Conservation (phyloP, 2,888 invertebrate species). For the Laothoe populi region DNA sequence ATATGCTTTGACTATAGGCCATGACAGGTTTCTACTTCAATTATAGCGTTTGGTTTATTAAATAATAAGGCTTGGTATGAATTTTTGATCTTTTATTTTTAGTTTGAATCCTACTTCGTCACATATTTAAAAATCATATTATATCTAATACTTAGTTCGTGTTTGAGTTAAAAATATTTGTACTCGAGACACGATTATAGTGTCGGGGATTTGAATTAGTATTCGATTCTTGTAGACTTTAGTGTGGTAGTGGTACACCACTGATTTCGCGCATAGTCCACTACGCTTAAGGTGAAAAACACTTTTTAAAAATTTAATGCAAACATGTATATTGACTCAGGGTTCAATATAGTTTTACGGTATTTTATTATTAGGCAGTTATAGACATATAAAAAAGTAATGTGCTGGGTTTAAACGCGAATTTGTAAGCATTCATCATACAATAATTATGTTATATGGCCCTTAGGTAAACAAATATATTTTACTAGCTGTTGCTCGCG, state of each 20-base stretch:
- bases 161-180: slow-evolving; percentile 9
- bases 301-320: neutral
- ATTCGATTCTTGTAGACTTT: slow-evolving; percentile 11
- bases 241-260: neutral
- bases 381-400: neutral
- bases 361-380: neutral
- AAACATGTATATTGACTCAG: neutral
- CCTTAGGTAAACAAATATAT: neutral
- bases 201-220: neutral
- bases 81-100: neutral
- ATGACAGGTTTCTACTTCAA: neutral
- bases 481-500: no score
- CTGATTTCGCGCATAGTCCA: slow-evolving; percentile 1
- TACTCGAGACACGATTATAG: neutral
- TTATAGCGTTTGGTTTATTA: no score
- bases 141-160: neutral
- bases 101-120: no score
- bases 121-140: neutral
- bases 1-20: neutral
- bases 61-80: no score
- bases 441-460: neutral
- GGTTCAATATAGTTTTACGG: neutral
- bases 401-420: neutral
- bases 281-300: neutral
- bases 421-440: neutral